Evolutionary conservation across 1,140 invertebrate genomes (phyloP).

Genomic region (Bilobella aurantiaca): DNA sequence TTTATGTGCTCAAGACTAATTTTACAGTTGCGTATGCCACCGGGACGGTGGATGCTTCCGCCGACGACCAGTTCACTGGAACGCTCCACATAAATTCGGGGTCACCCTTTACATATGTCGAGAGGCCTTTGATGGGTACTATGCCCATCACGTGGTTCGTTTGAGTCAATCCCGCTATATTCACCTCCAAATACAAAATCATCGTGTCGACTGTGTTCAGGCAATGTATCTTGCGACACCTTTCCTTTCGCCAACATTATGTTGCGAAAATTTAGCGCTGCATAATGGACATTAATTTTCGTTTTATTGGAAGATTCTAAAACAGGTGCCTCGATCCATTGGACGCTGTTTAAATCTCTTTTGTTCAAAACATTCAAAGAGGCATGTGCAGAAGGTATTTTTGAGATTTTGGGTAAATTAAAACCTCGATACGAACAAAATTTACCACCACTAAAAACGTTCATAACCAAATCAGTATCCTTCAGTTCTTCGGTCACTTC

Average conservation of each 20-base stretch:
- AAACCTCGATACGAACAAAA: slow-evolving; percentile 19
- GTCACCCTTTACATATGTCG: slow-evolving; percentile 66
- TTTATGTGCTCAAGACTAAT: slow-evolving; percentile 35
- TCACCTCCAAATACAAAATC: slow-evolving; percentile 91
- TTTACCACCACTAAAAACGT: background rate
- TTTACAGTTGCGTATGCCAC: slow-evolving; percentile 77
- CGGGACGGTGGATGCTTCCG: slow-evolving; percentile 86
- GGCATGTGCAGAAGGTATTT: slow-evolving; percentile 60
- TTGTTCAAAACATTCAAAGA: slow-evolving; percentile 81
- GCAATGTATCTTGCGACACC: slow-evolving; percentile 84
- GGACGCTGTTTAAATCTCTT: slow-evolving; percentile 84
- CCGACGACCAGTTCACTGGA: slow-evolving; percentile 74
- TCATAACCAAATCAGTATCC: slow-evolving; percentile 30
- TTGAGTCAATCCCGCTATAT: slow-evolving; percentile 67
- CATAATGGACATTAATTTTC: slow-evolving; percentile 57
- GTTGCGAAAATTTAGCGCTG: slow-evolving; percentile 91
- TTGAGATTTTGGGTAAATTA: background rate
- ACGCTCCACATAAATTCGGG: slow-evolving; percentile 79
- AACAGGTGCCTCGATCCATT: slow-evolving; percentile 77
- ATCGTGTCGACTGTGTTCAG: slow-evolving; percentile 64
- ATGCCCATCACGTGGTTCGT: slow-evolving; percentile 87
- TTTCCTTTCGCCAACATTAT: slow-evolving; percentile 95
- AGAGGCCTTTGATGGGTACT: slow-evolving; percentile 73
- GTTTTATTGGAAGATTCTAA: background rate
- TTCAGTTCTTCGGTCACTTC: slow-evolving; percentile 17